A percentile compares a stretch with the other conserved stretches of the same genome.
Conservation (phyloP, 2,113 vertebrate genomes). For the Percina caprodes region DNA sequence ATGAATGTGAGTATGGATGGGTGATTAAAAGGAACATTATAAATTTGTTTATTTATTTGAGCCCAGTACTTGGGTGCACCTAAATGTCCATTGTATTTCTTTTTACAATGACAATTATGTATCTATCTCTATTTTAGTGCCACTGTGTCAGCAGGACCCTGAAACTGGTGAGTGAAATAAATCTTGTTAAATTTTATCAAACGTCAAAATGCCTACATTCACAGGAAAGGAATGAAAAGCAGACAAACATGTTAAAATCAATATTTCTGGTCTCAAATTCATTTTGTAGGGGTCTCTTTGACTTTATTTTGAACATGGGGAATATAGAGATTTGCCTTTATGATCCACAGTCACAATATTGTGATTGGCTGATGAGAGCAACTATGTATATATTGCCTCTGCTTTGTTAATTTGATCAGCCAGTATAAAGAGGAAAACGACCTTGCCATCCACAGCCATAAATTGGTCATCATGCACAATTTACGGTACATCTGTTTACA, state of each 20-base stretch:
- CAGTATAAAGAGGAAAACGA: neutral
- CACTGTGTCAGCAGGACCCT: neutral
- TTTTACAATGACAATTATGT: too few relatives aligned
- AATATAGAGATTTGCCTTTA: neutral
- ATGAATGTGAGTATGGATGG: too few relatives aligned
- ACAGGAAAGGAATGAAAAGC: neutral
- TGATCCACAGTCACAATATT: conserved; percentile 17
- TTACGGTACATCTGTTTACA: neutral
- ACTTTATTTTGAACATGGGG: neutral
- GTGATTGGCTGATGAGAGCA: conserved; percentile 26
- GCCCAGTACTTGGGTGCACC: too few relatives aligned
- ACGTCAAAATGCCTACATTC: neutral
- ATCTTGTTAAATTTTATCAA: too few relatives aligned
- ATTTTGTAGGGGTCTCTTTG: neutral
- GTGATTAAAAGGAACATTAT: too few relatives aligned
- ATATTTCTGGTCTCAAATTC: neutral
- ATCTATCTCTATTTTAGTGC: neutral
- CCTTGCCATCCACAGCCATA: neutral
- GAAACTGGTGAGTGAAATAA: neutral
- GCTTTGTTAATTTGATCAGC: conserved; percentile 19
- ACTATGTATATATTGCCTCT: conserved; percentile 10
- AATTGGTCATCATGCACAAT: neutral
- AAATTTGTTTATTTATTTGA: too few relatives aligned
- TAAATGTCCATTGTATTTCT: too few relatives aligned
- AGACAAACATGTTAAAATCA: neutral